Conservation (phyloP, 2,888 invertebrate species). For the Girardia tigrina region DNA sequence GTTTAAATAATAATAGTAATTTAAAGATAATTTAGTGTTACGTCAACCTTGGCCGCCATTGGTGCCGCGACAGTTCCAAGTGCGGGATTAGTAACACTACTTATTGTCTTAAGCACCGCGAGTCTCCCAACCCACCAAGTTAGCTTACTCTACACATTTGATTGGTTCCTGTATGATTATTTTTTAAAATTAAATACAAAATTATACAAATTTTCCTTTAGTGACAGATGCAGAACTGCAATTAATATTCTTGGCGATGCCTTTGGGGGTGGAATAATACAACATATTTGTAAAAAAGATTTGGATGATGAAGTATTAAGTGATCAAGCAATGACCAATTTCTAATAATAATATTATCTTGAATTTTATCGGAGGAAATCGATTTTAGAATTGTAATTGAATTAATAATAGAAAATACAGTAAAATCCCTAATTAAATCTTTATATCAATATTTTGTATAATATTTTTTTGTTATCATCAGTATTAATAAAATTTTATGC, state of each 20-base stretch:
- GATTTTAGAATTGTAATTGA: no score
- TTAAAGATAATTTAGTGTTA: slow-evolving; percentile 52
- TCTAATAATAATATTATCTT: no score
- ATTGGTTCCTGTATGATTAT: slow-evolving; percentile 58
- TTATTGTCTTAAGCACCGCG: slow-evolving; percentile 58
- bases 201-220: not conserved
- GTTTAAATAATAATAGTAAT: no score
- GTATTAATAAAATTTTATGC: no score
- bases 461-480: no score
- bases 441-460: no score
- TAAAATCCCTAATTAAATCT: no score
- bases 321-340: not conserved
- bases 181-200: not conserved
- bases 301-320: not conserved
- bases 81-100: slow-evolving; percentile 59
- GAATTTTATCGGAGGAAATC: no score
- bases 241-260: not conserved
- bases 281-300: not conserved
- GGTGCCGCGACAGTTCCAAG: slow-evolving; percentile 60
- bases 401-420: no score
- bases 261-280: not conserved
- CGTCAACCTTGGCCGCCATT: slow-evolving; percentile 59
- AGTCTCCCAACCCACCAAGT: slow-evolving; percentile 58
- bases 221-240: not conserved
- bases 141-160: slow-evolving; percentile 58